Evolutionary conservation across 2,888 invertebrate species (phyloP).

Genomic region (Sphecodes monilicornis): DNA sequence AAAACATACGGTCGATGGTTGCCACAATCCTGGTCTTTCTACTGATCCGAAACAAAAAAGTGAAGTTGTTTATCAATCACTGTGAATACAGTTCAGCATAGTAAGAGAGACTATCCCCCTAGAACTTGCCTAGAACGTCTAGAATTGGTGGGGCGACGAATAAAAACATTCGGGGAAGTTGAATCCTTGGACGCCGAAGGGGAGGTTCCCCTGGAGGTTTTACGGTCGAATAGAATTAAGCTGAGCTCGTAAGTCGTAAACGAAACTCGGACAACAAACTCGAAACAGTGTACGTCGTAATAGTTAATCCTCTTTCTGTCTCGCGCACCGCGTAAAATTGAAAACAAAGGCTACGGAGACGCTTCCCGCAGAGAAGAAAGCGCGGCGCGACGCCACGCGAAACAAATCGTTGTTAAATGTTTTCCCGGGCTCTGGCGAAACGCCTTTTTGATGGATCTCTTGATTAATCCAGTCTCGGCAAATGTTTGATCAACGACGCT

Average conservation of each 20-base stretch:
- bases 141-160: neutral
- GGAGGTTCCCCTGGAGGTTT: slow-evolving; percentile 29
- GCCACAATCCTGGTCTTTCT: too few species aligned
- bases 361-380: neutral
- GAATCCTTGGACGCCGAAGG: neutral
- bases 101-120: neutral
- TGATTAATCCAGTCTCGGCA: slow-evolving; percentile 30
- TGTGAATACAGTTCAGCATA: too few species aligned
- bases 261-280: slow-evolving; percentile 29
- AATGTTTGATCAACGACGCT: neutral
- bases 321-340: slow-evolving; percentile 17
- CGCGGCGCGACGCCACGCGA: neutral
- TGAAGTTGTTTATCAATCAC: too few species aligned
- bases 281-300: slow-evolving; percentile 30
- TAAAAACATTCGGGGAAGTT: slow-evolving; percentile 2
- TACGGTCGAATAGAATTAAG: slow-evolving; percentile 55
- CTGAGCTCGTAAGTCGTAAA: slow-evolving; percentile 54
- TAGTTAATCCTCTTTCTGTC: slow-evolving; percentile 33
- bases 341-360: neutral
- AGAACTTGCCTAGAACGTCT: neutral
- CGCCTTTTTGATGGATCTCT: slow-evolving; percentile 5
- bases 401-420: neutral
- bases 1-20: neutral
- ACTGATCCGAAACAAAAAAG: too few species aligned
- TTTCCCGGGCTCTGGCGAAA: neutral